These are phyloP conservation scores for Eristalis intricaria DNA, from an alignment of 2,888 invertebrate genomes.

Conservation along the genomic window DNA sequence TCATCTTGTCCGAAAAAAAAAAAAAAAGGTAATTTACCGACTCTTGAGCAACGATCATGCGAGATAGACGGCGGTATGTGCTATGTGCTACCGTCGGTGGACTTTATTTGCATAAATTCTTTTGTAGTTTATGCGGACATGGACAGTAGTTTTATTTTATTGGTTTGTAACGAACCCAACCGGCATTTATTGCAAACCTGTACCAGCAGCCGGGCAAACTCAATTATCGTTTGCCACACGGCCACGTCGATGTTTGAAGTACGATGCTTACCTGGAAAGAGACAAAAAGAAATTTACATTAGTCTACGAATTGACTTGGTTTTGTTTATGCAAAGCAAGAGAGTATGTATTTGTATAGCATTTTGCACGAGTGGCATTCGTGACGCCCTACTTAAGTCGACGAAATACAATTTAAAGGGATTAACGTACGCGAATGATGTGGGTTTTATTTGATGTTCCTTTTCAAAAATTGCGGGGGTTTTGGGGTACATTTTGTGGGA, in stretches of 20 bases:
- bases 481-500: no score
- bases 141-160: slow-evolving; percentile 26
- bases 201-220: not conserved
- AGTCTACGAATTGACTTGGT: not conserved
- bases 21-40: slow-evolving; percentile 15
- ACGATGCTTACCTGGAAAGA: slow-evolving; percentile 44
- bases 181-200: not conserved
- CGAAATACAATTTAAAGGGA: not conserved
- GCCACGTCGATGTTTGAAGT: not conserved
- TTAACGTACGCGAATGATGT: not conserved
- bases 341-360: not conserved
- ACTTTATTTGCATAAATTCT: slow-evolving; percentile 65
- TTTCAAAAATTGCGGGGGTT: no score
- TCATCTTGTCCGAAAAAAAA: slow-evolving; percentile 20
- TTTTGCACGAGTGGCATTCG: not conserved
- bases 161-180: slow-evolving; percentile 29
- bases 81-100: slow-evolving; percentile 20
- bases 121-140: slow-evolving; percentile 36
- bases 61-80: not conserved
- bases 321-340: not conserved
- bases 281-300: slow-evolving; percentile 8
- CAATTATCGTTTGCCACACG: not conserved
- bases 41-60: slow-evolving; percentile 22
- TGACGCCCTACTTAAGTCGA: not conserved
- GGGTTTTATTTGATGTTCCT: not conserved